These are phyloP conservation scores for Anthophora plumipes DNA, from an alignment of 2,888 invertebrate genomes.

Conservation along the genomic window DNA sequence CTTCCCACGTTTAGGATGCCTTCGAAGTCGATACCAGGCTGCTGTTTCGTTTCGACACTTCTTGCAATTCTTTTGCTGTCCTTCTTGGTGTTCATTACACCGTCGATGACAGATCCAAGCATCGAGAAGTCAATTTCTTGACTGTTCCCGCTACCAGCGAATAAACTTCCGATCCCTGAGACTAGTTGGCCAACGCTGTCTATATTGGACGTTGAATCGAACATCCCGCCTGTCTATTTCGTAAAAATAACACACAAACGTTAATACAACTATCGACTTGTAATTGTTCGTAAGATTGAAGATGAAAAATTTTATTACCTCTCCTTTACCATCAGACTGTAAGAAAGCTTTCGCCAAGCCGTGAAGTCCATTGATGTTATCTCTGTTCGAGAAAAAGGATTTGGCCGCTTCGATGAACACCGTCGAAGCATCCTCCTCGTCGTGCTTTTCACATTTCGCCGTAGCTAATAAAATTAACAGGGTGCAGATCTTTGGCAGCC, in stretches of 20 bases:
- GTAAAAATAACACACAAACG: neutral
- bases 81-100: constrained; percentile 60
- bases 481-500: constrained; percentile 72
- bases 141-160: constrained; percentile 67
- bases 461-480: constrained; percentile 73
- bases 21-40: constrained; percentile 75
- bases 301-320: constrained; percentile 78
- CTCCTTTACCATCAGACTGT: constrained; percentile 89
- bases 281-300: neutral
- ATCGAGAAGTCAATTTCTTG: constrained; percentile 75
- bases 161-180: constrained; percentile 79
- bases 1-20: constrained; percentile 78
- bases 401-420: constrained; percentile 90
- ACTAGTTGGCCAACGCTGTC: constrained; percentile 80
- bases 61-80: constrained; percentile 51
- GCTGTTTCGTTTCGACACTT: constrained; percentile 30
- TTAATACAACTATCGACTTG: neutral
- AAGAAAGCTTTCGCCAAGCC: constrained; percentile 89
- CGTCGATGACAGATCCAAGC: constrained; percentile 73
- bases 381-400: constrained; percentile 88
- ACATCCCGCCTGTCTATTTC: constrained; percentile 70
- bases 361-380: constrained; percentile 86
- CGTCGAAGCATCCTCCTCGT: constrained; percentile 86
- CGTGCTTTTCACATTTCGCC: constrained; percentile 72
- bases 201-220: constrained; percentile 70